phyloP scores from a whole-genome alignment of 2,888 invertebrate species.

The Drosophila trichaetosa region DNA sequence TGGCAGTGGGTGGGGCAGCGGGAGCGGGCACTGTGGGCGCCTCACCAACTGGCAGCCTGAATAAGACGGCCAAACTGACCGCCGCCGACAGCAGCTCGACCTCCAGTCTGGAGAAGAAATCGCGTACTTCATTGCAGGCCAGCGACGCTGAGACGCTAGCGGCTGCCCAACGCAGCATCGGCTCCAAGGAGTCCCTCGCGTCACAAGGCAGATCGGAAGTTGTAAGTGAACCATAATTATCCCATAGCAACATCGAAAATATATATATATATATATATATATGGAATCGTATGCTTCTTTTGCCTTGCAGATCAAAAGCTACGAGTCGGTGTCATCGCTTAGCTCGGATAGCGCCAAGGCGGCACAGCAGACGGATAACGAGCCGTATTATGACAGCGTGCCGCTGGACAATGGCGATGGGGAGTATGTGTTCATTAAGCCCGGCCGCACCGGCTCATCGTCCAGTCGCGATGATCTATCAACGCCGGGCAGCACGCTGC shows the following conservation, averaged over 20 bases:
- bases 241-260: background rate
- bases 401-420: constrained; percentile 89
- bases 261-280: too few relatives aligned
- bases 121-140: constrained; percentile 75
- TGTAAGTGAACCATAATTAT: constrained; percentile 31
- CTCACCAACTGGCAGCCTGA: constrained; percentile 85
- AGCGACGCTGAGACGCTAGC: constrained; percentile 64
- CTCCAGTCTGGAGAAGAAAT: constrained; percentile 83
- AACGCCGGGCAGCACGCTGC: constrained; percentile 87
- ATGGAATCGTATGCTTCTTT: background rate
- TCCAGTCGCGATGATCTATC: constrained; percentile 89
- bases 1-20: background rate
- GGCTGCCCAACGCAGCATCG: constrained; percentile 77
- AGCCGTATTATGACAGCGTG: constrained; percentile 91
- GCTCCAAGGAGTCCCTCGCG: constrained; percentile 85
- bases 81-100: constrained; percentile 82
- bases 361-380: constrained; percentile 86
- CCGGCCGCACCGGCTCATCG: constrained; percentile 87
- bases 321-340: constrained; percentile 88
- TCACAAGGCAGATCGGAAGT: constrained; percentile 85
- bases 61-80: constrained; percentile 72
- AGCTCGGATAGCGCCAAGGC: constrained; percentile 87
- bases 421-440: constrained; percentile 91
- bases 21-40: constrained; percentile 63
- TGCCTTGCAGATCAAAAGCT: constrained; percentile 87